phyloP scores from a whole-genome alignment of 1,140 invertebrate genomes.

The Drosophila cardini region DNA sequence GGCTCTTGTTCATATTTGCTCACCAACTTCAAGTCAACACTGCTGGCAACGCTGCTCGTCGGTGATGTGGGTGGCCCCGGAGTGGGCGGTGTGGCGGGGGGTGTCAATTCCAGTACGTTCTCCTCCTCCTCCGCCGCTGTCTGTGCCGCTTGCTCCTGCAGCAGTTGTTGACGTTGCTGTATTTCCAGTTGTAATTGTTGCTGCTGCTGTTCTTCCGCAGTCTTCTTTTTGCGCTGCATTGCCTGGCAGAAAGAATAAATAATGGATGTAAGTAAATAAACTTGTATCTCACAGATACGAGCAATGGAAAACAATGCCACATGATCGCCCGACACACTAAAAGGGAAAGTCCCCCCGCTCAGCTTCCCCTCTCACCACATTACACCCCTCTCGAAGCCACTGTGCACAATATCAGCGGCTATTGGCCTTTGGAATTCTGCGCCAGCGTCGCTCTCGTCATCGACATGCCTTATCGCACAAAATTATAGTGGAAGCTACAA shows the following conservation, averaged over 20 bases:
- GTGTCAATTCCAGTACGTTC: slow-evolving; percentile 65
- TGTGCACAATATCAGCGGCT: slow-evolving; percentile 61
- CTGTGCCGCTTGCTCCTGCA: no score
- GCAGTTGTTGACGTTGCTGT: slow-evolving; percentile 23
- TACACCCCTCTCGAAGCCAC: background rate
- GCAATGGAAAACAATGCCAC: slow-evolving; percentile 36
- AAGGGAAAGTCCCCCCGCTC: slow-evolving; percentile 62
- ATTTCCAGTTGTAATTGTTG: slow-evolving; percentile 14
- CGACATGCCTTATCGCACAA: slow-evolving; percentile 71
- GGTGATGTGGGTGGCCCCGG: slow-evolving; percentile 62
- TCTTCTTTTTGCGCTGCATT: slow-evolving; percentile 65
- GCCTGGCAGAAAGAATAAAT: slow-evolving; percentile 58
- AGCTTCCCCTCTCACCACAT: background rate
- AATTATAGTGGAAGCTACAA: slow-evolving; percentile 38
- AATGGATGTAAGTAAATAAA: slow-evolving; percentile 63
- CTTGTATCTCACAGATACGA: slow-evolving; percentile 45
- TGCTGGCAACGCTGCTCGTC: slow-evolving; percentile 60
- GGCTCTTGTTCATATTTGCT: slow-evolving; percentile 36
- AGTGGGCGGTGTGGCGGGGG: slow-evolving; percentile 67
- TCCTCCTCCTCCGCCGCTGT: slow-evolving; percentile 29
- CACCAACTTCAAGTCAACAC: slow-evolving; percentile 59
- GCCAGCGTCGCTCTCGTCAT: slow-evolving; percentile 50
- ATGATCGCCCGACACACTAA: slow-evolving; percentile 50
- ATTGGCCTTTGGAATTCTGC: slow-evolving; percentile 67
- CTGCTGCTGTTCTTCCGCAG: slow-evolving; percentile 19